Evolutionary conservation across 2,113 vertebrate genomes (phyloP).

Genomic region (Proteles cristata): DNA sequence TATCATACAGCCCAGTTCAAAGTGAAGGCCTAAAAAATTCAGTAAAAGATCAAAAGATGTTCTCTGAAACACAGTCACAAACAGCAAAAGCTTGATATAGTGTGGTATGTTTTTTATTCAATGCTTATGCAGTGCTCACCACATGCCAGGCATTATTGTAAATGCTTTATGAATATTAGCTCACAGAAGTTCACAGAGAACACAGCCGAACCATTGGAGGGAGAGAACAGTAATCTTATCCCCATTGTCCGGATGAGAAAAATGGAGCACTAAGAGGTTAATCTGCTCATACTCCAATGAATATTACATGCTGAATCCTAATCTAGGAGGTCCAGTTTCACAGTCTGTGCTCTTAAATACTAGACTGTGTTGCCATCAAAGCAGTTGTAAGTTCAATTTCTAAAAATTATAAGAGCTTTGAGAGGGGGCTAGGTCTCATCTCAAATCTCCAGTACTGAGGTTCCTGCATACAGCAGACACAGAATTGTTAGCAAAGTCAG

Average conservation of each 20-base stretch:
- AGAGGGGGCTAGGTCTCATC: background rate
- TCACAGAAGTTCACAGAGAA: background rate
- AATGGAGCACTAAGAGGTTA: background rate
- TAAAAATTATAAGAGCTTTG: conserved; percentile 32
- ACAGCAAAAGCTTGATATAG: background rate
- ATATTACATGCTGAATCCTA: background rate
- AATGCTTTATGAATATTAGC: background rate
- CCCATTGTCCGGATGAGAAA: conserved; percentile 27
- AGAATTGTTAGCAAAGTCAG: conserved; percentile 17
- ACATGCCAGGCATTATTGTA: conserved; percentile 34
- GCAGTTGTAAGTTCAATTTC: conserved; percentile 21
- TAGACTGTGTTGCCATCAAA: background rate
- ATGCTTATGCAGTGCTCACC: background rate
- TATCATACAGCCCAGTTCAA: background rate
- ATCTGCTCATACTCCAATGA: background rate
- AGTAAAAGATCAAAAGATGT: conserved; percentile 32
- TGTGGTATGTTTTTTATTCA: background rate
- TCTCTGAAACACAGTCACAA: conserved; percentile 12
- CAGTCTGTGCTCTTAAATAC: background rate
- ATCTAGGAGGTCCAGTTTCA: background rate
- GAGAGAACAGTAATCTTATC: background rate
- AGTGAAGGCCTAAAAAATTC: conserved; percentile 4
- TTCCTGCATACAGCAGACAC: background rate
- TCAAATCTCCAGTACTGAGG: background rate
- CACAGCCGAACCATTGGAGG: background rate